Base-by-base conservation (phyloP, 2,113 vertebrate genomes). In the Atrichornis clamosus region DNA sequence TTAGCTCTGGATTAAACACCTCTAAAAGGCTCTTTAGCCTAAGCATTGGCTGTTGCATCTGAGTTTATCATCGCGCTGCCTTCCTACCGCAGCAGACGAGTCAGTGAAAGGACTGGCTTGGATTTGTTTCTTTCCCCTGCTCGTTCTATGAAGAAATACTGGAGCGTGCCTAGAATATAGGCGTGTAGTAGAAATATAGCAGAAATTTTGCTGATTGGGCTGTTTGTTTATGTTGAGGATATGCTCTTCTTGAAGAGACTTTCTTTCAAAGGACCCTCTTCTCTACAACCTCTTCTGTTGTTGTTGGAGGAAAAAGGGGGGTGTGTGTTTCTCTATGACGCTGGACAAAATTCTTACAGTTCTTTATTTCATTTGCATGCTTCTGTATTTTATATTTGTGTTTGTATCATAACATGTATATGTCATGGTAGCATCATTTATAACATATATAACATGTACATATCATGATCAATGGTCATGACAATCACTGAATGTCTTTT, bases 41-140 rank as follows among this genome's bases (percentile, higher is more conserved):
- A 20, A 75, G 27, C 26, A 1, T 0, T 2, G 47, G 52, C 32
- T 84, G 69, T 32, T 63, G 41, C 60, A n/a, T 4, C 6, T 5
- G 64, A 3, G 44, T 35, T 84, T 52, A 3, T 46, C 18, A 5
- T 22, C 22, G 20, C 35, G 22, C 23, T 59, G 13, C 10, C 27
- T 47, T 56, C 22, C 18, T 24, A 2, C 3, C 37, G 0, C 21
- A 2, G 64, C 32, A 3, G 7, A 7, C 2, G 35, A 33, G 49
- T 67, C 81, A 52, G 33, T 22, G 72, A 12, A 14, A 26, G 26
- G 28, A 10, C 19, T 3, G 33, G 15, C 20, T 46, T 9, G 32
- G 41, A 2, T 22, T 18, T 18, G 15, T 41, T 32, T 10, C 16
- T 15, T 44, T 33, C 4, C 13, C 12, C 24, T 4, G 21, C 28